Conservation (phyloP, 2,797 vertebrate species). For the Aeoliscus strigatus region DNA sequence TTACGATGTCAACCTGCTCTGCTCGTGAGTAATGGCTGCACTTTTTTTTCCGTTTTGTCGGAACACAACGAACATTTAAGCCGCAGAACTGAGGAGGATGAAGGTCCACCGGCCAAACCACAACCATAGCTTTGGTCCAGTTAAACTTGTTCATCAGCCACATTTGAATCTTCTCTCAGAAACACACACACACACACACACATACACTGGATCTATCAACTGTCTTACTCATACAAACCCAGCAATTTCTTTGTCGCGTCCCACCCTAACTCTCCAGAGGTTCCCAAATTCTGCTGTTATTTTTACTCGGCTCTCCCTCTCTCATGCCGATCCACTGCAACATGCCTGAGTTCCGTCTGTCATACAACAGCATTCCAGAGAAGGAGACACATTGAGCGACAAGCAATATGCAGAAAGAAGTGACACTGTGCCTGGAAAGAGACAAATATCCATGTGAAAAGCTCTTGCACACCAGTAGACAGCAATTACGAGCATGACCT, state of each 20-base stretch:
- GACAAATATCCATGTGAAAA: conserved; percentile 19
- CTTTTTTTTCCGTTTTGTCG: conserved; percentile 12
- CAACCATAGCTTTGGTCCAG: conserved; percentile 12
- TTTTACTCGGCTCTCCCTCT: conserved; percentile 59
- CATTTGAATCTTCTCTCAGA: too few relatives aligned
- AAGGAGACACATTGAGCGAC: conserved; percentile 17
- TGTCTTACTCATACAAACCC: conserved; percentile 60
- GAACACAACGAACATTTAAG: conserved; percentile 42
- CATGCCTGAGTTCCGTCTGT: conserved; percentile 22
- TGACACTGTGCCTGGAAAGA: conserved; percentile 34
- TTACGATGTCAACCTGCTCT: conserved; percentile 36
- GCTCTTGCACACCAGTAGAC: conserved; percentile 13
- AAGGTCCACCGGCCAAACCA: too few relatives aligned
- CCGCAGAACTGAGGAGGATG: conserved; percentile 17
- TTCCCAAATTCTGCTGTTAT: conserved; percentile 67
- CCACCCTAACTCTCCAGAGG: conserved; percentile 71
- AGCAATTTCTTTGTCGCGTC: conserved; percentile 70
- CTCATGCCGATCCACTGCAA: conserved; percentile 41
- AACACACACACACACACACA: too few relatives aligned
- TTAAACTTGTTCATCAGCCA: not conserved
- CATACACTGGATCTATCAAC: too few relatives aligned
- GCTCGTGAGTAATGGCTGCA: conserved; percentile 35
- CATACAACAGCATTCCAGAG: conserved; percentile 17
- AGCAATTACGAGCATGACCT: conserved; percentile 24
- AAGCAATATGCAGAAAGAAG: conserved; percentile 26